Evolutionary conservation across 2,113 vertebrate genomes (phyloP).

Genomic region (Rhinopomastus cyanomelas): DNA sequence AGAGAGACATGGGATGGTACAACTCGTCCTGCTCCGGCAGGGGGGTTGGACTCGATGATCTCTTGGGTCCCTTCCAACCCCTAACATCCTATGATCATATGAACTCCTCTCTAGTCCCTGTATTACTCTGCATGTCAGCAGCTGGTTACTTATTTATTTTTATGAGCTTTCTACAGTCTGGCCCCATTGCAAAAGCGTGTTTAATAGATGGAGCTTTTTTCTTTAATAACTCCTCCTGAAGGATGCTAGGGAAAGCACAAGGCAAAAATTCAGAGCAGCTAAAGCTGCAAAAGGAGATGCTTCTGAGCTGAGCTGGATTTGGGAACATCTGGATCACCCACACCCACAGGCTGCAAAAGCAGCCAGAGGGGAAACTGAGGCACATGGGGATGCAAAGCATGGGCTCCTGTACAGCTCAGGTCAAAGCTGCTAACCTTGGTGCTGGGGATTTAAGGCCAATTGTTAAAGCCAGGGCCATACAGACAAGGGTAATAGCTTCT

Average conservation of each 20-base stretch:
- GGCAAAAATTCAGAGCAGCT: neutral
- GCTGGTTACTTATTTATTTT: neutral
- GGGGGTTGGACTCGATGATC: too few species aligned
- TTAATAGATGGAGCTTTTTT: neutral
- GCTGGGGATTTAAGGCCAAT: neutral
- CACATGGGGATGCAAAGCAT: neutral
- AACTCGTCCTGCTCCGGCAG: too few species aligned
- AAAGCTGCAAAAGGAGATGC: neutral
- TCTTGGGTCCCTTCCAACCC: too few species aligned
- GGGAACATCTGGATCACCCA: neutral
- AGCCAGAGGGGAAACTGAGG: neutral
- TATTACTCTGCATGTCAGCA: neutral
- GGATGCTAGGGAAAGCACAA: neutral
- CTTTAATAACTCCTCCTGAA: neutral
- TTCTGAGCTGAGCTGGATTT: rapidly evolving
- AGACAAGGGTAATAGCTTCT: neutral
- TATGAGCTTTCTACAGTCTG: neutral
- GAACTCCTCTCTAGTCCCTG: neutral
- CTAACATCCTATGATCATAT: too few species aligned
- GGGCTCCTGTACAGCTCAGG: neutral
- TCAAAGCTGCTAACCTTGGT: neutral
- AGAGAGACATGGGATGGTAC: neutral
- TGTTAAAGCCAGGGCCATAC: neutral
- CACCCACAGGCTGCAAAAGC: neutral
- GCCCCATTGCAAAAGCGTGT: neutral